Conservation (phyloP, 2,113 vertebrate genomes). For the Cisticola juncidis region DNA sequence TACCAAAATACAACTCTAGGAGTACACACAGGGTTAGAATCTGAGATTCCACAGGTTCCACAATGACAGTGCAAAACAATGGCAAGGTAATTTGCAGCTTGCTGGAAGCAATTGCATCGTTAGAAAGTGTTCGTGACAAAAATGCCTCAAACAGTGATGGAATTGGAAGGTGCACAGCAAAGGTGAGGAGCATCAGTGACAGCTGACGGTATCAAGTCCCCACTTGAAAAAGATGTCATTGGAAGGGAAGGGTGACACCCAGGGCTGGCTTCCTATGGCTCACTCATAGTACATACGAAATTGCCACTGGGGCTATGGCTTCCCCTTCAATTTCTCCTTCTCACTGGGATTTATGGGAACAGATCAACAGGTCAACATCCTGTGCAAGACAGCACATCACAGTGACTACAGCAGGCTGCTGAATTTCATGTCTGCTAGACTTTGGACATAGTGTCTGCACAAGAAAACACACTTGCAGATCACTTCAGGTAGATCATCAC, state of each 20-base stretch:
- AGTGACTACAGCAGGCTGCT: not conserved
- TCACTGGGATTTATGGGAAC: not conserved
- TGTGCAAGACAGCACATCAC: not conserved
- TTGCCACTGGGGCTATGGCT: not conserved
- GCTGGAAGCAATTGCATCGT: not conserved
- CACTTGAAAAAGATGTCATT: not conserved
- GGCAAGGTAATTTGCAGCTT: not conserved
- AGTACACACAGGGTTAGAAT: not conserved
- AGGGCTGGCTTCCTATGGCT: not conserved
- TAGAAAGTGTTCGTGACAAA: not conserved
- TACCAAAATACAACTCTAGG: not conserved
- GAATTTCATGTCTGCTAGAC: not conserved
- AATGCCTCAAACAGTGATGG: not conserved
- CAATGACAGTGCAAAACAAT: not conserved
- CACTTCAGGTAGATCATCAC: not conserved
- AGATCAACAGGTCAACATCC: not conserved
- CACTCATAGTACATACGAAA: fast-evolving
- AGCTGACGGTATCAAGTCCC: not conserved
- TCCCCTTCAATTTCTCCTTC: not conserved
- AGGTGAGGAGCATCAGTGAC: not conserved
- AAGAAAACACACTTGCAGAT: not conserved
- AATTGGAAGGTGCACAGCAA: not conserved
- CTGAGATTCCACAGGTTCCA: not conserved
- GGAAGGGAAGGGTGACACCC: not conserved
- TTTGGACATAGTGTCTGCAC: not conserved